Evolutionary conservation across 2,797 vertebrate genomes (phyloP), one percentile per base, ranked within the genome.

Genomic region (Margarornis squamiger): DNA sequence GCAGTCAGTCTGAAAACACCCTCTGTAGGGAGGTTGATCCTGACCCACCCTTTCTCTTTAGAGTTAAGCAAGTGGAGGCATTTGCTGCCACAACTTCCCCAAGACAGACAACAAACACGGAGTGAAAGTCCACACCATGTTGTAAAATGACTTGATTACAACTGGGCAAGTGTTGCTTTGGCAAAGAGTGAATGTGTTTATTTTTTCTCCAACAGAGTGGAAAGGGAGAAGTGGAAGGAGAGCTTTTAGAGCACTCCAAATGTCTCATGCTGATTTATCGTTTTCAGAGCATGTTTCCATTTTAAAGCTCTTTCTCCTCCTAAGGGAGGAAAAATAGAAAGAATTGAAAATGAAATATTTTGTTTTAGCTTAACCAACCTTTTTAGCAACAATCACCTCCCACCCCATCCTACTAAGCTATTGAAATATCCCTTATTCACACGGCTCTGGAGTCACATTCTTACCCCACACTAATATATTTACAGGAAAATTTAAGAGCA

Each of bases 61-160:
- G 57, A 88, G 57, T 26, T 7, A 71, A 54, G 20, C 15, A 70
- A 86, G 26, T 23, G 41, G 81, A 81, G 66, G 34, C 8, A 41
- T 76, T 91, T 67, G 32, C 41, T 80, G 55, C 48, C 55, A 24
- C 1, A 2, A 48, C 57, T 67, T 91, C 38, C 57, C n/a, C 68
- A 80, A 68, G 76, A 90, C 48, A 46, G 8, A 30, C 34, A 77
- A 71, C 34, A 83, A 83, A 32, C 6, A 3, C 0, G 2, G 71
- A 91, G 55, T 32, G 52, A 26, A 93, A 83, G 38, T 51, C 48
- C 51, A 38, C 77, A 49, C 41, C 13, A 4, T 1, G 26, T 55
- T 89, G 87, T 59, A 91, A 91, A 86, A 92, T 45, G n/a, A 72
- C 67, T 91, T 95, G 77, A 95, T 96, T 94, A 85, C 89, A 89